A percentile compares a stretch with the other conserved stretches of the same genome.
These are phyloP conservation scores for Bathybates hornii DNA, from an alignment of 2,113 vertebrate genomes.

Conservation along the genomic window DNA sequence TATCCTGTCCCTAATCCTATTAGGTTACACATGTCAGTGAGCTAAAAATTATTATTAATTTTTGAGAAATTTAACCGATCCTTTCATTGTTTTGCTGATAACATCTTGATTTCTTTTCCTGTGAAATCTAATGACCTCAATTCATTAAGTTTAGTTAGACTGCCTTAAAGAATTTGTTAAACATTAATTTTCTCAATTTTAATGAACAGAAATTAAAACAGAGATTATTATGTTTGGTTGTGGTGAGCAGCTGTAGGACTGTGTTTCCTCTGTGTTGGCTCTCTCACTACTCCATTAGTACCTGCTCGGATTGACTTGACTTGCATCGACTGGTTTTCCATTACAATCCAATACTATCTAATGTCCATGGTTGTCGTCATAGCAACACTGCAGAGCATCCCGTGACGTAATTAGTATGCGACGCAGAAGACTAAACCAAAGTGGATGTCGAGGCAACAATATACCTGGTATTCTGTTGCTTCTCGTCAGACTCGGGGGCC, in stretches of 20 bases:
- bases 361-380: background rate
- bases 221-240: background rate
- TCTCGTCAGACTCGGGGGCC: background rate
- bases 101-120: background rate
- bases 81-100: background rate
- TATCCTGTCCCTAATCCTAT: background rate
- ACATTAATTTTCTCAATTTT: background rate
- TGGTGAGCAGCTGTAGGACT: background rate
- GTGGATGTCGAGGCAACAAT: rapidly evolving
- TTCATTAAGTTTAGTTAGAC: background rate
- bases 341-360: background rate
- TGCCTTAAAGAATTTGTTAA: background rate
- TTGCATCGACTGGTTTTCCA: background rate
- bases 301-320: background rate
- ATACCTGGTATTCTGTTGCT: background rate
- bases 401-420: background rate
- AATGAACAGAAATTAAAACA: background rate
- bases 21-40: background rate
- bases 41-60: background rate
- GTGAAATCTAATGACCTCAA: background rate
- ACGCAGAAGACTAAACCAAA: background rate
- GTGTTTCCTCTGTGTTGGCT: background rate
- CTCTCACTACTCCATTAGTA: background rate
- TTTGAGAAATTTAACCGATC: background rate
- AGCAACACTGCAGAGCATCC: background rate